Base-by-base conservation (phyloP, 2,888 invertebrate species). In the Andricus curvator region DNA sequence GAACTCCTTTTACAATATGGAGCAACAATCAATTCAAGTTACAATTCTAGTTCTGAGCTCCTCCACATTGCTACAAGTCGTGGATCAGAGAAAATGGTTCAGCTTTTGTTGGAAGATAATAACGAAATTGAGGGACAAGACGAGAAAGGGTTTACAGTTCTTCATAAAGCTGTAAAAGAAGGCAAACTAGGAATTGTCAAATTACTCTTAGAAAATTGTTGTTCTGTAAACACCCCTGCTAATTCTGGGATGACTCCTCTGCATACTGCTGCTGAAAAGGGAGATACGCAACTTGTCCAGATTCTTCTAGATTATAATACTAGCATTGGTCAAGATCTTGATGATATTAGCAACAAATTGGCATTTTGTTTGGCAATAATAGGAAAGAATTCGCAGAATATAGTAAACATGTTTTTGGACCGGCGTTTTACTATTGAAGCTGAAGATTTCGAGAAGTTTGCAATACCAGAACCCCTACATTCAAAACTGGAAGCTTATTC, bases 291-390 rank as follows among this genome's bases (percentile, higher is more conserved):
- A 48, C 48, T 48, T 48, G 48, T 48, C 17, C 48, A 48, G 17
- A 48, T 81, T 3, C 29, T 81, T 11, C 33, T 60, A 8, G n/a
- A 29, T 15, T 44, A 41, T 29, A 68, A 64, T 11, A 22, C 68
- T 29, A 29, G 29, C 20, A 17, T 17, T 48, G 17, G 17, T 48
- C 48, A 17, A 48, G 17, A 48, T 17, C 5, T 48, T 17, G 48
- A 48, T 15, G 48, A 48, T 48, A 48, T 48, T 17, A 48, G 11
- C 48, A 17, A 48, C 48, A 48, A 48, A 48, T 48, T 48, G 48
- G 48, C 48, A 4, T 48, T 48, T 48, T 48, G 48, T 48, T 48
- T 48, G 48, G 48, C 48, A 48, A 48, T 48, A 5, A 4, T 48
- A 5, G 17, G 5, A 17, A 17, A 48, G 17, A 15, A 44, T 44